Conservation (phyloP, 2,797 vertebrate species). For the Gymnoscopelus microlampas region DNA sequence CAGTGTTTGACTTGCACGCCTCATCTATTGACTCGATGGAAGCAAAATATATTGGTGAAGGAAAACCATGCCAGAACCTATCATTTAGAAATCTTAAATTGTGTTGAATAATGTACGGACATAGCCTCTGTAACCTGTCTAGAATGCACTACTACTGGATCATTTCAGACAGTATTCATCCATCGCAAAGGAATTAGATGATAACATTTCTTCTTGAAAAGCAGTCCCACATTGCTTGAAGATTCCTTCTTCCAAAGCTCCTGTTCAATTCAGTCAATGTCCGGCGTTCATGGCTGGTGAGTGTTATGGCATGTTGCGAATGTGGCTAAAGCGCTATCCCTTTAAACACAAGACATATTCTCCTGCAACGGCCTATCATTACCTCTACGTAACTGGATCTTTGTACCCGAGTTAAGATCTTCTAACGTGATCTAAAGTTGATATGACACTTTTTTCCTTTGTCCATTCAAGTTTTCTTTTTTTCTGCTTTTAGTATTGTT, state of each 20-base stretch:
- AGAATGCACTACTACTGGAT: background rate
- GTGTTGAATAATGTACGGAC: no score
- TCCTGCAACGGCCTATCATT: slow-evolving; percentile 59
- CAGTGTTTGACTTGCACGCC: slow-evolving; percentile 29
- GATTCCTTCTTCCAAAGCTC: slow-evolving; percentile 69
- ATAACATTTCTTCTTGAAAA: slow-evolving; percentile 55
- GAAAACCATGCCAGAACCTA: slow-evolving; percentile 2
- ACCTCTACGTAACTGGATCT: slow-evolving; percentile 71
- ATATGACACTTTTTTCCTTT: slow-evolving; percentile 72
- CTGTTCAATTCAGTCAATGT: slow-evolving; percentile 49
- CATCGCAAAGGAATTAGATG: slow-evolving; percentile 37
- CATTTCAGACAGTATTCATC: background rate
- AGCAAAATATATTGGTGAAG: slow-evolving; percentile 8
- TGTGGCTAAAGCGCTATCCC: slow-evolving; percentile 67
- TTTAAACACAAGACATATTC: slow-evolving; percentile 59
- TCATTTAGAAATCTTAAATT: background rate
- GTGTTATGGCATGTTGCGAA: slow-evolving; percentile 62
- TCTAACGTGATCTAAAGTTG: slow-evolving; percentile 77
- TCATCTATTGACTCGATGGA: slow-evolving; percentile 22
- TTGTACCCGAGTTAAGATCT: slow-evolving; percentile 70
- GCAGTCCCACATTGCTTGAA: slow-evolving; percentile 58
- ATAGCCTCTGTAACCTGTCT: no score
- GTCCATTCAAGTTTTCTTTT: slow-evolving; percentile 44
- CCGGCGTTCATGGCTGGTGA: slow-evolving; percentile 64
- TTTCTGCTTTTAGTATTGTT: slow-evolving; percentile 81